Evolutionary conservation across 2,113 vertebrate species (phyloP).

Genomic region (Sorex araneus): DNA sequence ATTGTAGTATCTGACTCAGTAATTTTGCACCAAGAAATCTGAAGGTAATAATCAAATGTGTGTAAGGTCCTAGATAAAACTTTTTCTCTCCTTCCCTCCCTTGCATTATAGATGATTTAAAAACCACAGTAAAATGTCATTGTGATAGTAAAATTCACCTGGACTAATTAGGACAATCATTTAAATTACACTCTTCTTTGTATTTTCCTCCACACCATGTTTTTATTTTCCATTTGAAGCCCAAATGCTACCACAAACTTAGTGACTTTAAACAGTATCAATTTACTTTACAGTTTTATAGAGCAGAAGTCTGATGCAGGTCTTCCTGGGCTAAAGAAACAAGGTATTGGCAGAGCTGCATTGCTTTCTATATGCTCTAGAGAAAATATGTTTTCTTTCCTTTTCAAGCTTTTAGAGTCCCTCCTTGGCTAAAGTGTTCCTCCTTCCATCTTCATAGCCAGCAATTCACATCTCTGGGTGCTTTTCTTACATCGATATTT

Average conservation of each 20-base stretch:
- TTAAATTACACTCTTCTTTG: conserved; percentile 20
- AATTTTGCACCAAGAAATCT: conserved; percentile 58
- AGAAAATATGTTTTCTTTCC: not conserved
- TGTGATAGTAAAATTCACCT: conserved; percentile 49
- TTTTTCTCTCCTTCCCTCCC: not conserved
- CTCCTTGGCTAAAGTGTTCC: conserved; percentile 8
- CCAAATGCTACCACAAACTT: conserved; percentile 21
- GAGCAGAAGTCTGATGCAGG: not conserved
- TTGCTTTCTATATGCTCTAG: conserved; percentile 7
- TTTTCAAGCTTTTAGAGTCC: conserved; percentile 10
- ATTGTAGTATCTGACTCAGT: conserved; percentile 50
- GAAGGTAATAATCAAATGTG: conserved; percentile 50
- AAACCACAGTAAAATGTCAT: conserved; percentile 14
- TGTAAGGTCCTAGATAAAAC: conserved; percentile 4
- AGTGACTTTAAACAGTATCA: conserved; percentile 10
- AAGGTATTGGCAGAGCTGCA: not conserved
- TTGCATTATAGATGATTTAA: conserved; percentile 39
- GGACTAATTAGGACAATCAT: conserved; percentile 2
- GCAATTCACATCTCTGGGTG: not conserved
- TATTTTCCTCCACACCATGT: conserved; percentile 37
- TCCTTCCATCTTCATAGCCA: conserved; percentile 42
- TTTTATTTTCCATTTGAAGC: conserved; percentile 18
- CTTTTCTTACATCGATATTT: not conserved
- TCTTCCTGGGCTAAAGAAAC: conserved; percentile 5
- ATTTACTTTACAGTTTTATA: conserved; percentile 5